Base-by-base conservation (phyloP, 1,140 invertebrate species). In the Calephelis nemesis region DNA sequence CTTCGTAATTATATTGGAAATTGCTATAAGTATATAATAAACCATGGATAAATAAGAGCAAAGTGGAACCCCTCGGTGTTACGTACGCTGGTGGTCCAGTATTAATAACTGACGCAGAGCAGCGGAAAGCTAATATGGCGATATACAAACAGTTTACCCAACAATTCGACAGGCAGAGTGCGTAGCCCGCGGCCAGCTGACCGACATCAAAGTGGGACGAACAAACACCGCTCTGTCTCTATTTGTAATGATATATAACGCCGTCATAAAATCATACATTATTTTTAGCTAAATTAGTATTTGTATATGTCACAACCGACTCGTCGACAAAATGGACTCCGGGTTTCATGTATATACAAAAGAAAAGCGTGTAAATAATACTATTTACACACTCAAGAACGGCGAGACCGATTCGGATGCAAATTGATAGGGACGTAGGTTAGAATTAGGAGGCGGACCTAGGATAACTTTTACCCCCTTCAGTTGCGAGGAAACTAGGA, bases 51-150 rank as follows among this genome's bases (percentile, higher is more conserved):
- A 10, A 39, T 58, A 7, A 58, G 10, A 11, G 11, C 54, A 39
- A n/a, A 30, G 30, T 58, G 19, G 30, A 58, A 39, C 19, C 54
- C 52, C 19, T 19, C 39, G 10, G 58, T 7, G 58, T 40, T 30
- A 60, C 39, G 58, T 60, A 40, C 30, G 11, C 42, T 45, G 42
- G 15, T 40, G 62, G 47, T 5, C 42, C n/a, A 40, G 62, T 47
- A 63, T 63, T 63, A 63, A 63, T 63, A 63, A 47, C 40, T 19
- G 62, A 10, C 47, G 45, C 62, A 63, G n/a, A 68, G 40, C 54
- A 39, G 66, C 30, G 52, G 50, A 65, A 65, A 67, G 65, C 47
- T 67, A 69, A 65, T 52, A 54, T 58, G 9, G 67, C 62, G 60
- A 65, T 63, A 68, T 62, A 68, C 62, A 63, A 63, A 63, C 62